Conservation (phyloP, 2,888 invertebrate species). For the Chalcosyrphus nemorum region DNA sequence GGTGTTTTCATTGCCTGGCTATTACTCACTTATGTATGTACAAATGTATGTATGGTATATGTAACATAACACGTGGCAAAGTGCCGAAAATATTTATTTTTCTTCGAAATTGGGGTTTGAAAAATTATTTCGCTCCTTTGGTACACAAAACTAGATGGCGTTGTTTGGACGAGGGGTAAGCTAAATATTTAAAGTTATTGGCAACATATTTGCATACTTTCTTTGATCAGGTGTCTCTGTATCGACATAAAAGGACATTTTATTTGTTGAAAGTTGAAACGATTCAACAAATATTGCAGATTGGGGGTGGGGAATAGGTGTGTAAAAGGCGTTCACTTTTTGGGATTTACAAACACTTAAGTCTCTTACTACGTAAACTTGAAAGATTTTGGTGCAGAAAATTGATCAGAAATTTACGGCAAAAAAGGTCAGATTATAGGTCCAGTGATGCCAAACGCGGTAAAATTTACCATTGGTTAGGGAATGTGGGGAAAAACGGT, state of each 20-base stretch:
- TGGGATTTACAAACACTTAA: too few species aligned
- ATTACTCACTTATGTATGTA: conserved; percentile 8
- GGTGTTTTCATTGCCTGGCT: conserved; percentile 6
- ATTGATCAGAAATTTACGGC: too few species aligned
- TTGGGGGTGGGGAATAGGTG: too few species aligned
- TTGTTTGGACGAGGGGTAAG: background rate
- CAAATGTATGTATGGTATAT: background rate
- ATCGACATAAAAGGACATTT: background rate
- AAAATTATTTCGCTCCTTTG: background rate
- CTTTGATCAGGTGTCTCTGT: background rate
- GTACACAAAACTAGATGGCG: background rate
- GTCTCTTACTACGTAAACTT: too few species aligned
- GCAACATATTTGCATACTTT: background rate
- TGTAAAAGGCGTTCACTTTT: too few species aligned
- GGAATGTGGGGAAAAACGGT: too few species aligned
- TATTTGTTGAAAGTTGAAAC: background rate
- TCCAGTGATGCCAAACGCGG: too few species aligned
- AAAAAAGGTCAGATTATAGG: too few species aligned
- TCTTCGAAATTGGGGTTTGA: background rate
- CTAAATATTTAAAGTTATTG: background rate
- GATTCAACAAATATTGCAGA: too few species aligned
- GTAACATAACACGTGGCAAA: background rate
- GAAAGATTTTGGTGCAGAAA: too few species aligned
- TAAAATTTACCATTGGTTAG: too few species aligned
- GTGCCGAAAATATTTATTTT: conserved; percentile 22